A percentile compares a stretch with the other conserved stretches of the same genome.
phyloP scores from a whole-genome alignment of 2,888 invertebrate species.

The Ornithoptera priamus region DNA sequence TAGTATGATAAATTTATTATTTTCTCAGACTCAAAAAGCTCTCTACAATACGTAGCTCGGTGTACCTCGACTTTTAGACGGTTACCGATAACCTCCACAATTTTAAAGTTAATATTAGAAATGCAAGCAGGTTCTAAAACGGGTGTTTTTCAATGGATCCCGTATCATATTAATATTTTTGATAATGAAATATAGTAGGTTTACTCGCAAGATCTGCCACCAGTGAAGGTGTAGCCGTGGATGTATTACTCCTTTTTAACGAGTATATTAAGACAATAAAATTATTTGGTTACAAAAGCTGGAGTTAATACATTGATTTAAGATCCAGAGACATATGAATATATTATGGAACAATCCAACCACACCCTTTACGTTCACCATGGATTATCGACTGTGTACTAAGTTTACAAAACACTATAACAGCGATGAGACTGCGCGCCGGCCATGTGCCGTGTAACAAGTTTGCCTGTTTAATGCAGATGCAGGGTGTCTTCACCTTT shows the following conservation, averaged over 20 bases:
- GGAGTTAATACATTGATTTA: not conserved
- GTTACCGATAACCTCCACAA: too few species aligned
- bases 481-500: too few species aligned
- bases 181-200: not conserved
- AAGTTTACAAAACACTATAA: not conserved
- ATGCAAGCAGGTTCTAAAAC: not conserved
- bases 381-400: not conserved
- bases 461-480: not conserved
- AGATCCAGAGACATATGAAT: not conserved
- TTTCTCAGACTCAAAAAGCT: too few species aligned
- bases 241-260: not conserved
- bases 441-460: not conserved
- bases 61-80: too few species aligned
- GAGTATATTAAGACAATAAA: not conserved
- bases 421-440: not conserved
- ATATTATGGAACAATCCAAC: not conserved
- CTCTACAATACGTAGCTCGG: too few species aligned
- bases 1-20: too few species aligned
- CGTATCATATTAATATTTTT: not conserved
- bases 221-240: not conserved
- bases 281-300: not conserved
- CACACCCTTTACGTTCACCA: not conserved
- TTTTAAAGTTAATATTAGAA: too few species aligned
- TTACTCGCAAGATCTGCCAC: not conserved
- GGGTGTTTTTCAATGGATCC: not conserved